Evolutionary conservation across 2,113 vertebrate genomes (phyloP).

Genomic region (Oncorhynchus clarkii): DNA sequence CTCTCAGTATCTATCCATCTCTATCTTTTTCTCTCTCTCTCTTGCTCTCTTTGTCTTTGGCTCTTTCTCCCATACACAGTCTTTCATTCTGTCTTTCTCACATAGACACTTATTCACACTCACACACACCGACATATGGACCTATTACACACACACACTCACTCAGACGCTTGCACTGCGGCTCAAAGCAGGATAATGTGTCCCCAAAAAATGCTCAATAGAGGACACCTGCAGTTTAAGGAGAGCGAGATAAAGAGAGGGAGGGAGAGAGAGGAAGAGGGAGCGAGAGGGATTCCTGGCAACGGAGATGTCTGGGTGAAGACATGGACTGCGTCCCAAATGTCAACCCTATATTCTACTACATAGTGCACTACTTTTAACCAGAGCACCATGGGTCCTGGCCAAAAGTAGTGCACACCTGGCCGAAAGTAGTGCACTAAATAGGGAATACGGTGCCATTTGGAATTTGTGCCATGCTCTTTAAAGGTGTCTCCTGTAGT

Average conservation of each 20-base stretch:
- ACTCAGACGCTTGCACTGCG: neutral
- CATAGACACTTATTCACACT: neutral
- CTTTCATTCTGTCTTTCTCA: too few relatives aligned
- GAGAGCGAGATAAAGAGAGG: neutral
- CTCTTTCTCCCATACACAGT: neutral
- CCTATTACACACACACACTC: neutral
- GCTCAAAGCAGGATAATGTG: neutral
- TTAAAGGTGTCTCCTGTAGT: neutral
- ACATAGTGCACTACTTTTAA: too few relatives aligned
- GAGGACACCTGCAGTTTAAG: conserved; percentile 6
- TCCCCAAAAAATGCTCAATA: neutral
- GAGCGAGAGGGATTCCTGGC: neutral
- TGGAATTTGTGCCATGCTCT: neutral
- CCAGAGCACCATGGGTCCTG: too few relatives aligned
- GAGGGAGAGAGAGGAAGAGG: neutral
- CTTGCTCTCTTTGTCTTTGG: neutral
- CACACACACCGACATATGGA: neutral
- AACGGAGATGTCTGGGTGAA: neutral
- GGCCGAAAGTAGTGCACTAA: too few relatives aligned
- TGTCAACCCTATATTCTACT: too few relatives aligned
- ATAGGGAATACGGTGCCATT: too few relatives aligned
- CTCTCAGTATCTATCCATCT: neutral
- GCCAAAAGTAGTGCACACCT: too few relatives aligned
- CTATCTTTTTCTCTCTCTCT: neutral
- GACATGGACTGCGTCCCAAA: neutral